phyloP scores from a whole-genome alignment of 2,797 vertebrate species.

The Chiroxiphia lanceolata region DNA sequence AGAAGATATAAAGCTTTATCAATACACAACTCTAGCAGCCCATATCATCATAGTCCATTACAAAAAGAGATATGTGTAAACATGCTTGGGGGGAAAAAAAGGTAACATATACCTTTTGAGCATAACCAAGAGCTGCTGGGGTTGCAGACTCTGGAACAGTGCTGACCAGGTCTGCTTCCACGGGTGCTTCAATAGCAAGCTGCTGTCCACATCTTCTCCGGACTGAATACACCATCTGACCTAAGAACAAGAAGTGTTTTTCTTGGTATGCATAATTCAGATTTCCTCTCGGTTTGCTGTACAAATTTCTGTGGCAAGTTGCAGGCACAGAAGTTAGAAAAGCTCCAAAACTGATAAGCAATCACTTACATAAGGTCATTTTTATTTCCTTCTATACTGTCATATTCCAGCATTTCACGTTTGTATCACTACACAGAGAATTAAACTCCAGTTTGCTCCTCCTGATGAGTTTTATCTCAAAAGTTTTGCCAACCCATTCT shows the following conservation, averaged over 20 bases:
- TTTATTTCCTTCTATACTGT: neutral
- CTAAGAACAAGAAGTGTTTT: slow-evolving; percentile 72
- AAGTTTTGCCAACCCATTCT: neutral
- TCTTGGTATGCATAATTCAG: neutral
- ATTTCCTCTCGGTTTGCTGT: neutral
- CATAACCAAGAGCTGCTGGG: slow-evolving; percentile 95
- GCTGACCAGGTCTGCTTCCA: slow-evolving; percentile 96
- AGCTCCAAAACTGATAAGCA: neutral
- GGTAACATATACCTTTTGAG: slow-evolving; percentile 81
- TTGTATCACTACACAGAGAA: neutral
- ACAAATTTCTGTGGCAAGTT: neutral
- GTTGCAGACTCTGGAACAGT: slow-evolving; percentile 98
- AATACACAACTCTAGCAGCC: neutral
- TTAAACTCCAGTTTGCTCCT: neutral
- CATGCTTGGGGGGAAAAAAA: neutral
- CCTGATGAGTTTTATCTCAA: neutral
- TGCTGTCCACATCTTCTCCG: slow-evolving; percentile 93
- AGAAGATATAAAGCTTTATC: neutral
- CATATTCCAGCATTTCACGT: neutral
- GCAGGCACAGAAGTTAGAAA: neutral
- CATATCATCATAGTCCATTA: neutral
- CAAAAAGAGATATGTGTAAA: neutral
- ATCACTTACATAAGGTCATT: neutral
- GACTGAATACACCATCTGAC: slow-evolving; percentile 98
- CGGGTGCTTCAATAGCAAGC: slow-evolving; percentile 93